phyloP scores from a whole-genome alignment of 2,888 invertebrate species.

The Crematogaster levior region DNA sequence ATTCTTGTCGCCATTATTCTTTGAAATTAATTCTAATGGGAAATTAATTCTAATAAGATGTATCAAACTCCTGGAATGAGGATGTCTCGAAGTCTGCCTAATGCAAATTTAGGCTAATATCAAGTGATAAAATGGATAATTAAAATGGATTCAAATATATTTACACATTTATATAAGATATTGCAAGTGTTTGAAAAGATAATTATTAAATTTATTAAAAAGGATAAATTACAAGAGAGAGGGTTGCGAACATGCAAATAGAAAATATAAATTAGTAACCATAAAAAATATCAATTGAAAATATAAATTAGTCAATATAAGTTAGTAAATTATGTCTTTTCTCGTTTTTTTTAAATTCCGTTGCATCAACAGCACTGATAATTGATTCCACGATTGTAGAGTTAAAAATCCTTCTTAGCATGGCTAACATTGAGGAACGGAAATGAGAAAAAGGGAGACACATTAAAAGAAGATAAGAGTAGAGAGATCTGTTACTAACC shows the following conservation, averaged over 20 bases:
- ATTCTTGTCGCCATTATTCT: background rate
- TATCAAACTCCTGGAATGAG: background rate
- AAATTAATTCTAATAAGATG: too few species aligned
- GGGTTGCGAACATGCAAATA: background rate
- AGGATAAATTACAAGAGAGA: background rate
- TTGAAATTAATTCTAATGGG: background rate
- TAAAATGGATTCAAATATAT: background rate
- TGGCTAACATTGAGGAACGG: background rate
- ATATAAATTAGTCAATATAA: too few species aligned
- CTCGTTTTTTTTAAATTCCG: background rate
- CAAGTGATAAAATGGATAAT: background rate
- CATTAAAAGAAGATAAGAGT: background rate
- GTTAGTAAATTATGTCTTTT: too few species aligned
- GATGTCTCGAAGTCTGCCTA: background rate
- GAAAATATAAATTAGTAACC: too few species aligned
- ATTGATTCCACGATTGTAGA: background rate
- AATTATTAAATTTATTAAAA: background rate
- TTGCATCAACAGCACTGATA: background rate
- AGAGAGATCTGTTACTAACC: background rate
- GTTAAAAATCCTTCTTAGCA: background rate
- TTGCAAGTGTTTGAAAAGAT: background rate
- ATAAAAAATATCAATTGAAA: too few species aligned
- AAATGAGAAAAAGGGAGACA: background rate
- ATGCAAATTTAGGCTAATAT: background rate
- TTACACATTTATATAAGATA: background rate